These are phyloP conservation scores for Hylaeus anthracinus DNA, from an alignment of 1,140 invertebrate genomes.

Conservation along the genomic window DNA sequence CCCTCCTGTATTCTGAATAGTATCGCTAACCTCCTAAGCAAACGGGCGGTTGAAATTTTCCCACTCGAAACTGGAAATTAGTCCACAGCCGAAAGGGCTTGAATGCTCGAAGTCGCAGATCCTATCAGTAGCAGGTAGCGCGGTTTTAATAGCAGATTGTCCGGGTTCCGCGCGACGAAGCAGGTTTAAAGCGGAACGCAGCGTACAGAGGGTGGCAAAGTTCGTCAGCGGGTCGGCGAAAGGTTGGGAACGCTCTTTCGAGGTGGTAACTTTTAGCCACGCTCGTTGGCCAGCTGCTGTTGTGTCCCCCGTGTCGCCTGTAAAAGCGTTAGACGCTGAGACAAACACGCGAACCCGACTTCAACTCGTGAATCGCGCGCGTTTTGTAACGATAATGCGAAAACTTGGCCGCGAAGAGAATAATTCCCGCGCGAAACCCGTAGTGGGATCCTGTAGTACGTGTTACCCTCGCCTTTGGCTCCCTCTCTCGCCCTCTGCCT, in stretches of 20 bases:
- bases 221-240: constrained; percentile 5
- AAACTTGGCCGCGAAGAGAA: constrained; percentile 46
- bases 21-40: too few relatives aligned
- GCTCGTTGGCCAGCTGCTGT: neutral
- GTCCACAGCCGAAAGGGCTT: neutral
- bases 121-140: neutral
- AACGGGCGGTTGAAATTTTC: too few relatives aligned
- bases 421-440: constrained; percentile 5
- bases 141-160: neutral
- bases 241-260: constrained; percentile 20
- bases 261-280: constrained; percentile 11
- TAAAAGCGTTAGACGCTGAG: constrained; percentile 20
- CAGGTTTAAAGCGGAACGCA: constrained; percentile 12
- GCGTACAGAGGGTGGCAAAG: neutral
- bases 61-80: neutral
- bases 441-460: constrained; percentile 12
- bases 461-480: neutral
- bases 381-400: constrained; percentile 62
- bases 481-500: neutral
- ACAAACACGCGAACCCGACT: constrained; percentile 30
- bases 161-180: neutral
- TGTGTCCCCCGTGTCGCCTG: neutral
- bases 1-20: too few relatives aligned
- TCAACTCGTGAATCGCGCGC: constrained; percentile 19
- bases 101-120: neutral